These are phyloP conservation scores for Pocillopora verrucosa DNA, from an alignment of 64 coral and sea anemone genomes.

Conservation along the genomic window DNA sequence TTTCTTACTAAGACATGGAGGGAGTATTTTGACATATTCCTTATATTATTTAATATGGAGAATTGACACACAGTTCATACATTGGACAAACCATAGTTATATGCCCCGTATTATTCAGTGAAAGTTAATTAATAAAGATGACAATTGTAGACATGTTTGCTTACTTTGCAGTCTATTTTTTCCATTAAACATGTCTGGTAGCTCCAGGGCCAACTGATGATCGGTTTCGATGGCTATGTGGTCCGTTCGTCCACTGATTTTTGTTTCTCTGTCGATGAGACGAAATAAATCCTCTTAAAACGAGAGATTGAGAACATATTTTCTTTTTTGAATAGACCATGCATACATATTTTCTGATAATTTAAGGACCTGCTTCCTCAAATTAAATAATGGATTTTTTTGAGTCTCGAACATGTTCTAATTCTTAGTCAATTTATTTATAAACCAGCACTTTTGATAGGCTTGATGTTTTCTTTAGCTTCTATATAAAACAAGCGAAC, in stretches of 20 bases:
- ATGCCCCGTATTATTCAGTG: neutral
- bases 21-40: too few relatives aligned
- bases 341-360: conserved; percentile 1
- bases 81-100: neutral
- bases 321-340: conserved; percentile 2
- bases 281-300: neutral
- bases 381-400: conserved; percentile 8
- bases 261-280: conserved; percentile 20
- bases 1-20: too few relatives aligned
- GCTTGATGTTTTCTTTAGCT: conserved; percentile 23
- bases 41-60: too few relatives aligned
- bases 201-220: conserved; percentile 69
- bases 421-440: conserved; percentile 17
- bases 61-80: neutral
- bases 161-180: conserved; percentile 65
- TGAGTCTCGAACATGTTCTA: neutral
- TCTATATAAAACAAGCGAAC: conserved; percentile 3
- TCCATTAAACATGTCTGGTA: conserved; percentile 61
- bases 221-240: conserved; percentile 73
- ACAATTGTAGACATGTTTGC: conserved; percentile 44
- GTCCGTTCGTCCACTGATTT: conserved; percentile 43
- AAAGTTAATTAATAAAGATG: conserved; percentile 29
- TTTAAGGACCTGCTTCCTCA: neutral
- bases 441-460: conserved; percentile 3
- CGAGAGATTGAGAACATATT: neutral